Base-by-base conservation (phyloP, 2,888 invertebrate species). In the Formica aserva region DNA sequence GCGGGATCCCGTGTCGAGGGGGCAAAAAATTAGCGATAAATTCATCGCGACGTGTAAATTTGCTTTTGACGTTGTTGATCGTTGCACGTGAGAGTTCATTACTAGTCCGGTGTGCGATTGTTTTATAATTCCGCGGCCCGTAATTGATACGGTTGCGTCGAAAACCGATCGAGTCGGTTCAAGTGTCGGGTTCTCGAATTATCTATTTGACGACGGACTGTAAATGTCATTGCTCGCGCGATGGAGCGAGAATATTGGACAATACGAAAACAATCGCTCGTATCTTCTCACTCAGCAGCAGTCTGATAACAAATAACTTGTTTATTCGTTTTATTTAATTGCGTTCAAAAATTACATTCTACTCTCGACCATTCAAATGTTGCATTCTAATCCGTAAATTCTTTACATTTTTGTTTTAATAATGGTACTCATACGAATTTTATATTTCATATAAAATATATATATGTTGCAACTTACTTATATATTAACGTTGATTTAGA, bases 1-100 rank as follows among this genome's bases (percentile, higher is more conserved):
- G 41, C 38, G 52, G 52, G n/a, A 57, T 66, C n/a, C 35, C n/a
- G 11, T 6, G 38, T 9, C 80, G 72, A 41, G 35, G 0, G 32
- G 6, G 32, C 32, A 32, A 32, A 57, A 78, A 78, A 78, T 78
- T 45, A 71, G 35, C 55, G 45, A 32, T 35, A 72, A 60, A 78
- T 35, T 60, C 11, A 62, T 41, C 26, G 29, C 75, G 41, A 60
- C 18, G 18, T 86, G 65, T 67, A 77, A 78, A 78, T 82, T 77
- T 60, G 60, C 78, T 32, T 78, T 82, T 67, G 77, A 78, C 60
- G 67, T 69, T 78, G 82, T 78, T 78, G 66, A 76, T 77, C 78
- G 67, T 82, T 82, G 77, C 77, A 35, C 35, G 82, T 32, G 63
- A 78, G 71, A 78, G 71, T 71, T 78, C 78, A 60, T 78, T 78